Conservation (phyloP, 2,113 vertebrate genomes). For the Aptenodytes forsteri region DNA sequence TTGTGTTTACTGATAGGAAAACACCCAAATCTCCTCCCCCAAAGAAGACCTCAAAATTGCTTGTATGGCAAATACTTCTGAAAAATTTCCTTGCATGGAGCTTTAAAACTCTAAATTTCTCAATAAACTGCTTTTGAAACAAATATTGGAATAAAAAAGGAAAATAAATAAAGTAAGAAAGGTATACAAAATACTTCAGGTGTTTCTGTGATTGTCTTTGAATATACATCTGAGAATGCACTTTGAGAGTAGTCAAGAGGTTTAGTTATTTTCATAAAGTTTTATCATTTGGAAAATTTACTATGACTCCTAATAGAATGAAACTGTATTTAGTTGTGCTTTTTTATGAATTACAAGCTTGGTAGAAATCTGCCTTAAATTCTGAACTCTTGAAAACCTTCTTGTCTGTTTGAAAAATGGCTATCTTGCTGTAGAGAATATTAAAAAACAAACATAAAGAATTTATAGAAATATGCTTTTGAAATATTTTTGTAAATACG, state of each 20-base stretch:
- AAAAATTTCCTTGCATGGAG: not conserved
- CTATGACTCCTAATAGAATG: not conserved
- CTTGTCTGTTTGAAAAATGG: not conserved
- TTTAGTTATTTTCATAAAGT: not conserved
- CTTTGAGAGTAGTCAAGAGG: not conserved
- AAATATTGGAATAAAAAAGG: not conserved
- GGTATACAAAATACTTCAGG: not conserved
- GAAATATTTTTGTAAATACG: not conserved
- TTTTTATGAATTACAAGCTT: not conserved
- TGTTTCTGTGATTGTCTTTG: not conserved
- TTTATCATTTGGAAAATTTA: not conserved
- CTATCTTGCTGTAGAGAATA: not conserved
- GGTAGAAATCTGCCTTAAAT: not conserved
- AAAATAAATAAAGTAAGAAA: not conserved
- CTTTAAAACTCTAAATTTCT: not conserved
- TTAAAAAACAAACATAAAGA: not conserved
- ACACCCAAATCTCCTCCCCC: not conserved
- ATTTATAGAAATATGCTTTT: not conserved
- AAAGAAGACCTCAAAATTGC: not conserved
- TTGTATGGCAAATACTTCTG: not conserved
- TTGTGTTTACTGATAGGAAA: not conserved
- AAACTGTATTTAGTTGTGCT: not conserved
- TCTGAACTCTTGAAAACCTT: not conserved
- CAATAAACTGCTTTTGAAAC: not conserved
- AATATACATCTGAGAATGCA: not conserved